A percentile compares a stretch with the other conserved stretches of the same genome.
Evolutionary conservation across 2,113 vertebrate species (phyloP).

Genomic region (Corvus cornix): DNA sequence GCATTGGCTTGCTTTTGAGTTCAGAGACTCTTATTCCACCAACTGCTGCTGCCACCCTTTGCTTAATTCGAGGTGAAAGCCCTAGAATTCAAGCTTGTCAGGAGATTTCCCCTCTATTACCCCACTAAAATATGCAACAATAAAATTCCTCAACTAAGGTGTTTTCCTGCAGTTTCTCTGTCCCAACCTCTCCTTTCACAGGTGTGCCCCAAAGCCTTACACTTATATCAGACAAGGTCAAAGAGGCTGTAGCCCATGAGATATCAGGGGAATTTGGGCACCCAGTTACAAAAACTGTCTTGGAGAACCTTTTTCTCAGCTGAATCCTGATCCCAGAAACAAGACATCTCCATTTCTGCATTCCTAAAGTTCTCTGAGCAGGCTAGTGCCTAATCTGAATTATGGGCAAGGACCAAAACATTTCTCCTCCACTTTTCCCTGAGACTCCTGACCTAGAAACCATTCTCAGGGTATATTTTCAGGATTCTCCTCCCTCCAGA

Average conservation of each 20-base stretch:
- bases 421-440: not conserved
- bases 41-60: not conserved
- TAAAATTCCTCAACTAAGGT: not conserved
- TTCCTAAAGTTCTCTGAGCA: not conserved
- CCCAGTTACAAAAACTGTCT: not conserved
- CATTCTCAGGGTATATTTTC: not conserved
- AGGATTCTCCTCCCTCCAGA: not conserved
- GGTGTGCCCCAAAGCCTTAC: not conserved
- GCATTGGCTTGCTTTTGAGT: slow-evolving; percentile 15
- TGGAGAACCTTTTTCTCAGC: not conserved
- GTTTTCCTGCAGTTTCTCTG: not conserved
- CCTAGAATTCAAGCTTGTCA: not conserved
- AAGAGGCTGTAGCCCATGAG: not conserved
- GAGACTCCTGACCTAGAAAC: not conserved
- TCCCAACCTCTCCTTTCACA: not conserved
- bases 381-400: not conserved
- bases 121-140: not conserved
- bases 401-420: not conserved
- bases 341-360: not conserved
- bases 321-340: not conserved
- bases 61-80: not conserved
- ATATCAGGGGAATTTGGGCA: not conserved
- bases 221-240: not conserved
- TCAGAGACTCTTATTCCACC: not conserved
- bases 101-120: not conserved